Base-by-base conservation (phyloP, 2,797 vertebrate species). In the Eidolon dupreanum region DNA sequence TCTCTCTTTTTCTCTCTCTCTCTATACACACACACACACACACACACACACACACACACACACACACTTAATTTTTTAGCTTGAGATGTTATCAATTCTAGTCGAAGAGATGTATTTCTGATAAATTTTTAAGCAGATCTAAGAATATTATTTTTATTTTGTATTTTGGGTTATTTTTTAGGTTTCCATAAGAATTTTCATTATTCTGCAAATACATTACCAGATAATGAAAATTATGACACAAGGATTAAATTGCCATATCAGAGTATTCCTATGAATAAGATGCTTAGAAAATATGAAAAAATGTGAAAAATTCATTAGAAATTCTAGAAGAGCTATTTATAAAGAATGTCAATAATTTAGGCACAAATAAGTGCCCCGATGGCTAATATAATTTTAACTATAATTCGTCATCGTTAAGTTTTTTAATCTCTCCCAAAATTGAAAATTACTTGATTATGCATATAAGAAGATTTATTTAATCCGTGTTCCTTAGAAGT, bases 221-320 rank as follows among this genome's bases (percentile, higher is more conserved):
- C 28, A 82, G 36, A 61, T 49, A 53, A 63, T 91, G 70, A 90
- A 88, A 96, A 71, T 89, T 65, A 70, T 16, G 61, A 61, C 38
- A 59, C 3, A 33, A 75, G 20, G 33, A 43, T 74, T 89, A 82
- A 68, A 90, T 71, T 82, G 13, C 24, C 63, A n/a, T 17, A 36
- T 70, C 73, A 71, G 65, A 88, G 43, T 89, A 75, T 93, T 81
- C 86, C 83, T 55, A 68, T 86, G 51, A 94, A 38, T 88, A 84
- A 49, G 10, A 74, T 59, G 28, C 31, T 31, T 78, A 71, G 3
- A 79, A 93, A 65, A 57, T 82, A 31, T 88, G 19, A 93, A 94
- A 74, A 93, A 65, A 57, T 81, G 33, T 88, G 19, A 93, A 94
- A 88, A 96, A 19, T 41, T 7, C 4, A 74, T 51, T 51, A 81